Conservation (phyloP, 2,797 vertebrate species). For the Pseudocheirus occidentalis region DNA sequence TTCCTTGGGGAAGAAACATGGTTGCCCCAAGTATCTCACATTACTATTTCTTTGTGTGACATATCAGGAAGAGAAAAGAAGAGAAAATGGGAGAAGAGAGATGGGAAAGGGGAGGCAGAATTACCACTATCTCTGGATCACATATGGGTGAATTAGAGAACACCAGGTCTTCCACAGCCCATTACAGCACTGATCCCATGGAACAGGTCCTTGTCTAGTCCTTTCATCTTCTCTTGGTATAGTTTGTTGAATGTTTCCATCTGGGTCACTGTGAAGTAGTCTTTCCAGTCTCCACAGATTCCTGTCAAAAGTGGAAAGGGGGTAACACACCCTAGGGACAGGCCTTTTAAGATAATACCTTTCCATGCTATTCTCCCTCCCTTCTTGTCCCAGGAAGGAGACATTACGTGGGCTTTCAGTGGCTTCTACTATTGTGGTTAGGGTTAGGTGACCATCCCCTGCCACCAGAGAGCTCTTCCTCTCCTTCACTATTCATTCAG, state of each 20-base stretch:
- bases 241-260: slow-evolving; percentile 11
- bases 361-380: neutral
- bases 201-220: neutral
- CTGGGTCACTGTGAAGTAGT: neutral
- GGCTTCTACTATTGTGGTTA: no score
- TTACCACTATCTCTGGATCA: no score
- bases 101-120: no score
- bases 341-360: neutral
- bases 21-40: neutral
- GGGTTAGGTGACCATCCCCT: no score
- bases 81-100: no score
- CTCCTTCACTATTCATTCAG: neutral
- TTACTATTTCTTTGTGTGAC: no score
- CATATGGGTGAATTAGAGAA: no score
- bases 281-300: slow-evolving; percentile 32
- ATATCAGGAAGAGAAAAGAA: no score
- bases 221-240: slow-evolving; percentile 10
- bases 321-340: neutral
- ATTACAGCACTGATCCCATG: neutral
- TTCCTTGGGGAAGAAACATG: neutral
- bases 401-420: neutral
- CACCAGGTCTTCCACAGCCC: no score
- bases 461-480: neutral
- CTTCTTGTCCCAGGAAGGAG: no score
- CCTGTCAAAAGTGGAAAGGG: neutral